Conservation (phyloP, 92 coral and sea anemone species). For the Siderastrea radians region DNA sequence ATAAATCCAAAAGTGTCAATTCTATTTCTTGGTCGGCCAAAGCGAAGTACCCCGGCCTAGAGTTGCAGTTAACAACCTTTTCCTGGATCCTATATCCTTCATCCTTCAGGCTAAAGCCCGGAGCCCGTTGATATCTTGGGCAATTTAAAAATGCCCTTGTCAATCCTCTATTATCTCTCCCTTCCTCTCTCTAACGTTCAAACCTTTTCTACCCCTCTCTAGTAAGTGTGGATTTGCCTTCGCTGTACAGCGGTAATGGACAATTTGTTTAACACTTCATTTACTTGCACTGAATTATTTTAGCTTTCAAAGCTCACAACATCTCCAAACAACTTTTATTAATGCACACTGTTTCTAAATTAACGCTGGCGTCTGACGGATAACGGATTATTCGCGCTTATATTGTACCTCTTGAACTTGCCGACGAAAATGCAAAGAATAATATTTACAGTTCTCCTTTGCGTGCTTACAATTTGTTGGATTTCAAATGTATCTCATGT, state of each 20-base stretch:
- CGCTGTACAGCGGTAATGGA: slow-evolving; percentile 15
- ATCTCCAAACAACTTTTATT: neutral
- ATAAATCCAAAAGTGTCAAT: too few relatives aligned
- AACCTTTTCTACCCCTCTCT: neutral
- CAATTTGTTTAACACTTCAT: neutral
- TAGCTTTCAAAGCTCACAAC: neutral
- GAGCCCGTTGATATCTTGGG: too few relatives aligned
- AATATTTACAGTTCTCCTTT: neutral
- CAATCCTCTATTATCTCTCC: too few relatives aligned
- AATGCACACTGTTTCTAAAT: slow-evolving; percentile 4
- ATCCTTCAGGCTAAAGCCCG: too few relatives aligned
- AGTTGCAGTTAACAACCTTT: too few relatives aligned
- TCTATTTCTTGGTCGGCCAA: too few relatives aligned
- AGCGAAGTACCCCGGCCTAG: too few relatives aligned
- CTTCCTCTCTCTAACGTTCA: neutral
- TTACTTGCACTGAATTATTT: neutral
- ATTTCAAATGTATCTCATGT: slow-evolving; percentile 62
- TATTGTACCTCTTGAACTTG: neutral
- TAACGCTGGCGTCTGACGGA: neutral
- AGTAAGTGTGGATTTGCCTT: neutral
- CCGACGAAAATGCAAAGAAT: slow-evolving; percentile 40
- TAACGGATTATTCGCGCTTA: neutral
- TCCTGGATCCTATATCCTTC: too few relatives aligned
- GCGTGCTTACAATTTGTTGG: slow-evolving; percentile 46
- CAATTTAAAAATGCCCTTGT: too few relatives aligned